Conservation (phyloP, 2,113 vertebrate genomes). For the Tupaia tana region DNA sequence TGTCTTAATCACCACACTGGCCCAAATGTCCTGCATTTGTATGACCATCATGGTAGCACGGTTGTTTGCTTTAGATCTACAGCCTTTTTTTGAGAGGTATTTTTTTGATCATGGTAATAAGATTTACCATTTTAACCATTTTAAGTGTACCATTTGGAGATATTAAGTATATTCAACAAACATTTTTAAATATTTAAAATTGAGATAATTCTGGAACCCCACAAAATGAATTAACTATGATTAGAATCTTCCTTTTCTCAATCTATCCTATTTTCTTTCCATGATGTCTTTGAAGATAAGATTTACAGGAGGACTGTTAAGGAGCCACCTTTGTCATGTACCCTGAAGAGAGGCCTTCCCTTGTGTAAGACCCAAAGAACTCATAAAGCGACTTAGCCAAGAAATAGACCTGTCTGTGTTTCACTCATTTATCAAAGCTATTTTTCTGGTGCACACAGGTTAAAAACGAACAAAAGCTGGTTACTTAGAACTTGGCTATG, state of each 20-base stretch:
- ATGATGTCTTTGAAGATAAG: background rate
- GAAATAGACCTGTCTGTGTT: background rate
- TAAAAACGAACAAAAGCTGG: background rate
- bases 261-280: background rate
- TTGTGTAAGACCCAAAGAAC: background rate
- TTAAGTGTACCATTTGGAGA: background rate
- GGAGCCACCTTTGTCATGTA: background rate
- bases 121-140: background rate
- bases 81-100: background rate
- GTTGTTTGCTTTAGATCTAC: background rate
- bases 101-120: background rate
- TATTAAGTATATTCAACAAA: background rate
- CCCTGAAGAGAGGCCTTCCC: background rate
- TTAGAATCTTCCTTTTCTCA: background rate
- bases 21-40: no score
- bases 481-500: slow-evolving; percentile 31
- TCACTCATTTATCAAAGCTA: background rate
- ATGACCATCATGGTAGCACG: background rate
- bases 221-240: background rate
- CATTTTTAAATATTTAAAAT: slow-evolving; percentile 29
- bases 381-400: background rate
- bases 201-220: background rate
- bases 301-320: background rate
- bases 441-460: background rate
- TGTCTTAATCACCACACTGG: no score